Percentiles rank a stretch among this genome's conserved stretches.
These are phyloP conservation scores for Megastigmus dorsalis DNA, from an alignment of 2,888 invertebrate species.

Conservation along the genomic window DNA sequence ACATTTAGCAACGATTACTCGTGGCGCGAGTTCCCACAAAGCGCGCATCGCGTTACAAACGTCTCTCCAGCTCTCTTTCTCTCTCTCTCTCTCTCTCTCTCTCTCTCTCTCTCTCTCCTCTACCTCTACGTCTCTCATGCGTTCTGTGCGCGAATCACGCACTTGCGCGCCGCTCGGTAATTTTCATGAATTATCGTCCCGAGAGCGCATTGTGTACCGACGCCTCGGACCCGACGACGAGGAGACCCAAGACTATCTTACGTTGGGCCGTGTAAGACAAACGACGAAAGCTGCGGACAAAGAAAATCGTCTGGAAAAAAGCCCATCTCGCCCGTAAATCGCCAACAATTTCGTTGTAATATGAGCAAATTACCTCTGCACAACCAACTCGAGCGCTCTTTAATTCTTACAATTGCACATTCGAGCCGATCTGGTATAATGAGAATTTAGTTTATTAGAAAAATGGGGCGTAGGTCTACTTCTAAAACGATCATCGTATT, in stretches of 20 bases:
- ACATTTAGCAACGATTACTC: slow-evolving; percentile 54
- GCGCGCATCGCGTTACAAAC: slow-evolving; percentile 28
- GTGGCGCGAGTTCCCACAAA: slow-evolving; percentile 46
- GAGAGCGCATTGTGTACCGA: slow-evolving; percentile 25
- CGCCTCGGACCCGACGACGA: not conserved
- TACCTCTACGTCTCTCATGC: too few relatives aligned
- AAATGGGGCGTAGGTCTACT: too few relatives aligned
- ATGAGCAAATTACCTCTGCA: slow-evolving; percentile 5
- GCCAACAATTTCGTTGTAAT: slow-evolving; percentile 20
- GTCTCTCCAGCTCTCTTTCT: too few relatives aligned
- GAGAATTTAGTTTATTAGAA: too few relatives aligned
- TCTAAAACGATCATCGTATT: too few relatives aligned
- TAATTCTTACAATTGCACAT: too few relatives aligned
- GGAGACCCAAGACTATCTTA: too few relatives aligned
- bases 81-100: too few relatives aligned
- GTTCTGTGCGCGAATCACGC: slow-evolving; percentile 23
- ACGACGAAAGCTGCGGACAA: slow-evolving; percentile 20
- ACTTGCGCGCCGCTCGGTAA: slow-evolving; percentile 25
- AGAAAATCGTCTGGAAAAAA: slow-evolving; percentile 12
- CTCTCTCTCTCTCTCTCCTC: too few relatives aligned
- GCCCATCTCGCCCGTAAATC: not conserved
- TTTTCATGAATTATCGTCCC: slow-evolving; percentile 54
- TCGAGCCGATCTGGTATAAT: too few relatives aligned
- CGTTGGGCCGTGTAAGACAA: not conserved
- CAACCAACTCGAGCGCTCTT: not conserved